Evolutionary conservation across 2,888 invertebrate species (phyloP).

Genomic region (Carterocephalus palaemon): DNA sequence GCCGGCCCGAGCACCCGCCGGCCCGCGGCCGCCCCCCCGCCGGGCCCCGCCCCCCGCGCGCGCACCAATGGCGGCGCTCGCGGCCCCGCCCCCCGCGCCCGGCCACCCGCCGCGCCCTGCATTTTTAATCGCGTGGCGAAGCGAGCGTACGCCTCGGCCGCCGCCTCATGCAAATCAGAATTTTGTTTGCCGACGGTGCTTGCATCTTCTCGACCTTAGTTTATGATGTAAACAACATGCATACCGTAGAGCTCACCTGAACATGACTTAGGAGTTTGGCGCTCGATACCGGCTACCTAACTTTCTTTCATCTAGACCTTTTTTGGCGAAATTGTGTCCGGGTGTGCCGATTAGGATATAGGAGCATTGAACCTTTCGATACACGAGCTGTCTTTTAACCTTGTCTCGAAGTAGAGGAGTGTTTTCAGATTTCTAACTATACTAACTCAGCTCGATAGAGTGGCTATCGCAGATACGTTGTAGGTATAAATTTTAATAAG

Average conservation of each 20-base stretch:
- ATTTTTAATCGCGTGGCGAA: conserved; percentile 75
- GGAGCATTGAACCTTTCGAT: conserved; percentile 3
- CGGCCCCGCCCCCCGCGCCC: conserved; percentile 59
- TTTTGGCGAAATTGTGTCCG: too few relatives aligned
- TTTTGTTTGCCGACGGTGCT: conserved; percentile 74
- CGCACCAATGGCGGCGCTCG: conserved; percentile 44
- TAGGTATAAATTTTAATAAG: conserved; percentile 16
- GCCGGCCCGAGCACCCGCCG: conserved; percentile 57
- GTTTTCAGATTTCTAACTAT: too few relatives aligned
- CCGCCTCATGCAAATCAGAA: conserved; percentile 70
- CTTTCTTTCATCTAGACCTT: background rate
- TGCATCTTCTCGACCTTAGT: conserved; percentile 59
- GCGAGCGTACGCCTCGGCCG: conserved; percentile 63
- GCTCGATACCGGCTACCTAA: conserved; percentile 13
- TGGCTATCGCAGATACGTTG: conserved; percentile 7
- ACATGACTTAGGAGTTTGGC: conserved; percentile 21
- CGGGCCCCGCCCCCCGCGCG: conserved; percentile 42
- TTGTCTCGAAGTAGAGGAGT: background rate
- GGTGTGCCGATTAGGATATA: too few relatives aligned
- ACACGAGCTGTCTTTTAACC: background rate
- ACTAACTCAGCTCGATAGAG: too few relatives aligned
- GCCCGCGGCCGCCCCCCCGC: conserved; percentile 46
- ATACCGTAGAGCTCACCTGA: conserved; percentile 21
- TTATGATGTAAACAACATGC: conserved; percentile 57
- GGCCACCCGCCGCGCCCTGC: conserved; percentile 68